Evolutionary conservation across 2,888 invertebrate species (phyloP).

Genomic region (Lasius fuliginosus): DNA sequence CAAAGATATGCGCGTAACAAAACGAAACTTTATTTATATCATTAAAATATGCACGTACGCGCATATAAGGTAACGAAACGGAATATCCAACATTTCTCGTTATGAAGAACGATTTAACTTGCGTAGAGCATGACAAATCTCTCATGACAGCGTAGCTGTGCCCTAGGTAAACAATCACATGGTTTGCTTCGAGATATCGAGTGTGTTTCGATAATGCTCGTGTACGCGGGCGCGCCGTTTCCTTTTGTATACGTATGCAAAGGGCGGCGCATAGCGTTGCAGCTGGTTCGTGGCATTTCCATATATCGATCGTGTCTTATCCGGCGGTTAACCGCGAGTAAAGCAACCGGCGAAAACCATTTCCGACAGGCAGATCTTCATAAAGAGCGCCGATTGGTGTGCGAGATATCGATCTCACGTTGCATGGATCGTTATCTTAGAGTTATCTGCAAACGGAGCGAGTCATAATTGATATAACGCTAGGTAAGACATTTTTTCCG

Average conservation of each 20-base stretch:
- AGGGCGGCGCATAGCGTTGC: slow-evolving; percentile 4
- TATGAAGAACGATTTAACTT: not conserved
- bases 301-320: slow-evolving; percentile 27
- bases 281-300: slow-evolving; percentile 33
- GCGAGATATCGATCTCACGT: slow-evolving; percentile 25
- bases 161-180: slow-evolving; percentile 58
- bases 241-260: slow-evolving; percentile 23
- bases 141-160: not conserved
- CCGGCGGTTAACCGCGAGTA: not conserved
- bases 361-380: slow-evolving; percentile 40
- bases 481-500: slow-evolving; percentile 33
- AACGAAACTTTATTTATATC: not conserved
- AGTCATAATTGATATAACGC: slow-evolving; percentile 35
- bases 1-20: not conserved
- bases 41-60: not conserved
- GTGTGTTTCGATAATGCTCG: slow-evolving; percentile 58
- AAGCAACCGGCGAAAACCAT: slow-evolving; percentile 45
- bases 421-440: slow-evolving; percentile 57
- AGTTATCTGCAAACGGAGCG: slow-evolving; percentile 48
- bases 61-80: not conserved
- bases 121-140: not conserved
- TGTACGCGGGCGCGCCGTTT: slow-evolving; percentile 22
- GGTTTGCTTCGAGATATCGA: slow-evolving; percentile 63
- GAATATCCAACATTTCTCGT: slow-evolving; percentile 18
- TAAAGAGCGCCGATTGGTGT: slow-evolving; percentile 30